Conservation (phyloP, 2,888 invertebrate genomes). For the Lepas anatifera region DNA sequence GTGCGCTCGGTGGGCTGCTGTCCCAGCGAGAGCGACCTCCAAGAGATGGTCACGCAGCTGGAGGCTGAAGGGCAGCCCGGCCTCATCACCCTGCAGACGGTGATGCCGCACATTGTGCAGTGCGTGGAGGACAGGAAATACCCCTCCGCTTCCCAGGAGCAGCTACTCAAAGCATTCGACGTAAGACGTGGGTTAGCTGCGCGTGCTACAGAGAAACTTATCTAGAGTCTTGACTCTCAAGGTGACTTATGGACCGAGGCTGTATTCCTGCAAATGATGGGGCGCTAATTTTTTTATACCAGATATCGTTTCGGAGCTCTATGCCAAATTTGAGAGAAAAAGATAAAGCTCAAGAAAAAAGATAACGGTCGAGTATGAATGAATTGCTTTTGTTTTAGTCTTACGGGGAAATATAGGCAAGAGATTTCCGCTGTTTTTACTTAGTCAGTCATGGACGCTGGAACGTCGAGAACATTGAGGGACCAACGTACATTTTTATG, state of each 20-base stretch:
- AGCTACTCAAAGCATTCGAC: neutral
- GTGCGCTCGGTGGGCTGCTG: neutral
- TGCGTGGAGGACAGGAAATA: constrained; percentile 1
- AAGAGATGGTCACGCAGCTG: neutral
- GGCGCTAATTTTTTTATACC: neutral
- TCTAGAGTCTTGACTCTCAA: neutral
- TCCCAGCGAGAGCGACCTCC: neutral
- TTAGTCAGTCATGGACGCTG: too few species aligned
- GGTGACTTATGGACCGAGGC: too few species aligned
- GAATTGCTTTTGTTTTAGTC: too few species aligned
- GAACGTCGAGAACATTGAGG: too few species aligned
- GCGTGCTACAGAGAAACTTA: neutral
- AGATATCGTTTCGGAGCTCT: neutral
- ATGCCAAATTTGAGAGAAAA: too few species aligned
- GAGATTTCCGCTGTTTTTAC: too few species aligned
- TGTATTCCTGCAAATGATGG: neutral
- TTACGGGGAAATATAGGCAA: too few species aligned
- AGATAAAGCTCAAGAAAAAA: neutral
- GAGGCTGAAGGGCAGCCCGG: neutral
- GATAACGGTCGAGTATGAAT: neutral
- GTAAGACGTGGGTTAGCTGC: neutral
- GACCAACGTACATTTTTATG: too few species aligned
- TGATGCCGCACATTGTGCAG: neutral
- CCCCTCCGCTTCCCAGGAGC: neutral
- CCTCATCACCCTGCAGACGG: neutral